These are phyloP conservation scores for Leucophenga maculata DNA, from an alignment of 2,888 invertebrate species.

Conservation along the genomic window DNA sequence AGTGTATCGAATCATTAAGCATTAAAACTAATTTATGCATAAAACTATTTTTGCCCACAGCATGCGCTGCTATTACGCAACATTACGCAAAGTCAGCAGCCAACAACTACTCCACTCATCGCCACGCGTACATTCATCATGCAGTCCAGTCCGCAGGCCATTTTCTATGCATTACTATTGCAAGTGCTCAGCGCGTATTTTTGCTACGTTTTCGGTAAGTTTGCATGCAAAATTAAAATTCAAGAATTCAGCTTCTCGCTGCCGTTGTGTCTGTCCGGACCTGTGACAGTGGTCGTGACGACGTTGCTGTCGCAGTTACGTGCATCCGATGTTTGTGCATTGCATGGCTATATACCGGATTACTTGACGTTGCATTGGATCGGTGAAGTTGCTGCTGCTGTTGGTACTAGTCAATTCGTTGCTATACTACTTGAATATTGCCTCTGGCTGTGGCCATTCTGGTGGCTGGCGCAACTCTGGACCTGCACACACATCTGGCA, in stretches of 20 bases:
- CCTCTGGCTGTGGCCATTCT: conserved; percentile 85
- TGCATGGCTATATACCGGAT: conserved; percentile 80
- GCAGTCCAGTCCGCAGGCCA: conserved; percentile 58
- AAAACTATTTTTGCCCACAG: conserved; percentile 7
- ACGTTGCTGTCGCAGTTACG: conserved; percentile 79
- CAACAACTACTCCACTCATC: conserved; percentile 39
- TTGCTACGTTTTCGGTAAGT: conserved; percentile 81
- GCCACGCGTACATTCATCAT: conserved; percentile 45
- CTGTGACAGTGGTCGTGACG: conserved; percentile 80
- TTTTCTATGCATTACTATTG: conserved; percentile 77
- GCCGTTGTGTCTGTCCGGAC: conserved; percentile 84
- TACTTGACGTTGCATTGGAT: conserved; percentile 91
- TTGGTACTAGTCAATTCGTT: conserved; percentile 74
- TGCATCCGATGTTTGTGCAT: conserved; percentile 79
- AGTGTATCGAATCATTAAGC: no score
- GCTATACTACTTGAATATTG: conserved; percentile 77
- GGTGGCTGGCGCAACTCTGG: conserved; percentile 90
- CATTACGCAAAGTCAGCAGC: conserved; percentile 26
- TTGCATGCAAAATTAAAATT: conserved; percentile 90
- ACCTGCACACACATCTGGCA: conserved; percentile 89
- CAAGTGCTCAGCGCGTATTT: conserved; percentile 80
- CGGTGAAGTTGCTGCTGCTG: conserved; percentile 14
- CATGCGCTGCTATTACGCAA: conserved; percentile 35
- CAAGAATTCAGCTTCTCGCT: conserved; percentile 90
- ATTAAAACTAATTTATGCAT: no score